These are phyloP conservation scores for Oncorhynchus nerka DNA, from an alignment of 2,113 vertebrate genomes.

Conservation along the genomic window DNA sequence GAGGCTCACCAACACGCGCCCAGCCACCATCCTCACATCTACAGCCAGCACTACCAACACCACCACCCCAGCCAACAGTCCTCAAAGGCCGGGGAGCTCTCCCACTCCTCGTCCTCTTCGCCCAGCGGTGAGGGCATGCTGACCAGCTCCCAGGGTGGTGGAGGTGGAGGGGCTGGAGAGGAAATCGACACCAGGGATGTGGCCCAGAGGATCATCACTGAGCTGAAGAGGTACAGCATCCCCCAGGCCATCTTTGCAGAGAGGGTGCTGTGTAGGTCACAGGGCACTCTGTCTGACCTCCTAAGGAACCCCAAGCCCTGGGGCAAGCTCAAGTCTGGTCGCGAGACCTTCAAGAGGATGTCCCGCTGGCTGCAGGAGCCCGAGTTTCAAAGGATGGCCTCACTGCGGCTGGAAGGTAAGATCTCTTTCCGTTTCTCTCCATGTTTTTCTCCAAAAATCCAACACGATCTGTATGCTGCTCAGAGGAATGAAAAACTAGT, in stretches of 20 bases:
- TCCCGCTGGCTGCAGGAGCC: conserved; percentile 84
- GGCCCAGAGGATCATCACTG: conserved; percentile 82
- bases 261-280: conserved; percentile 81
- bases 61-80: conserved; percentile 69
- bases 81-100: conserved; percentile 71
- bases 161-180: conserved; percentile 56
- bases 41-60: conserved; percentile 77
- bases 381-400: conserved; percentile 84
- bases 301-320: conserved; percentile 85
- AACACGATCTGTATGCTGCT: background rate
- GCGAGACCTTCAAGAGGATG: conserved; percentile 87
- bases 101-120: conserved; percentile 63
- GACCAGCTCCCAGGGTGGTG: conserved; percentile 53
- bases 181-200: conserved; percentile 85
- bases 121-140: conserved; percentile 67
- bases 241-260: conserved; percentile 85
- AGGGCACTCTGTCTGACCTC: conserved; percentile 83
- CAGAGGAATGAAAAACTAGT: background rate
- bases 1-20: conserved; percentile 70
- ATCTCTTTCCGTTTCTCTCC: conserved; percentile 47
- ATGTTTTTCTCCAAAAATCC: background rate
- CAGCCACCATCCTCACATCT: conserved; percentile 72
- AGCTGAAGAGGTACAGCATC: conserved; percentile 85
- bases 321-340: conserved; percentile 85
- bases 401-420: conserved; percentile 84